Base-by-base conservation (phyloP, 1,140 invertebrate genomes). In the Drosophila virilis region DNA sequence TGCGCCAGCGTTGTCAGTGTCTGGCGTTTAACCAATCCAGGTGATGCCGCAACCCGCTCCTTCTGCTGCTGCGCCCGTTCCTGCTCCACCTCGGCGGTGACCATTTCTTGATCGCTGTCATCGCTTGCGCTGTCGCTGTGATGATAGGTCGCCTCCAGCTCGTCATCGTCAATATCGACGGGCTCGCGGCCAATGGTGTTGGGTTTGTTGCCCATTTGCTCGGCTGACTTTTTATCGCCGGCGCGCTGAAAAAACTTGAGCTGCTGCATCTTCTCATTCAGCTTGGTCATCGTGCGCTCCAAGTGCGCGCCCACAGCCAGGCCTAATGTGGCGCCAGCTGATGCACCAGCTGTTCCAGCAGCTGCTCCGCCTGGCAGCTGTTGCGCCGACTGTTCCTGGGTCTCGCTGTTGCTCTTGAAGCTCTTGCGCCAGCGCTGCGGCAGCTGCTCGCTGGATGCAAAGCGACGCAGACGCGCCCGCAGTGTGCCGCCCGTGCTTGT, bases 221-320 rank as follows among this genome's bases (percentile, higher is more conserved):
- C 35, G 10, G 42, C 12, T 50, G 69, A 38, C 50, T 45, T 51
- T n/a, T 42, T 59, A 12, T 2, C 15, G 28, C 50, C 37, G 54
- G 10, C 2, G 9, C 77, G 75, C 58, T 78, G 79, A 72, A 91
- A 86, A 61, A 90, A 86, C 77, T 90, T 91, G 0, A 91, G 58
- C 32, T 92, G 71, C 2, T 91, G 90, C 80, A 91, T 69, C 43
- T 84, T 83, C 15, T 86, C 84, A 32, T 92, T 90, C 1, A 92
- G 50, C 38, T 82, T 90, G 32, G 73, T 60, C 35, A 88, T 73
- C 8, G 91, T 83, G 8, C 73, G 72, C 35, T 89, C 80, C 35
- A 91, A 57, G 5, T 91, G 74, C 0, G 69, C 64, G 8, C 68
- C 61, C 28, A 43, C 32, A 12, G 22, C 40, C 9, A 22, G 0